phyloP scores from a whole-genome alignment of 2,888 invertebrate species.

The Drosophila pseudotakahashii region DNA sequence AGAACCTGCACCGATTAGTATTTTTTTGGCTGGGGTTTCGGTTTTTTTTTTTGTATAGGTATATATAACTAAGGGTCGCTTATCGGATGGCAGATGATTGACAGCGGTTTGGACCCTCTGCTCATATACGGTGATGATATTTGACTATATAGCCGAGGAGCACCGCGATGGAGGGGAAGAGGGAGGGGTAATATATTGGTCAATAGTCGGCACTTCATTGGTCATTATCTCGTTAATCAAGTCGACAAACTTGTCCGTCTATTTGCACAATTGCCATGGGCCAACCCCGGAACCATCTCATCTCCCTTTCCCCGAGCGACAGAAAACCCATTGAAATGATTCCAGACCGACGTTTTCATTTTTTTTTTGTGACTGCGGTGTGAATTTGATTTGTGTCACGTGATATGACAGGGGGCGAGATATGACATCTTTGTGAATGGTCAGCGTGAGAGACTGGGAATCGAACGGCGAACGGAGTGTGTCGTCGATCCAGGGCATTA shows the following conservation, averaged over 20 bases:
- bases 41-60: background rate
- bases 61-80: constrained; percentile 8
- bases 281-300: constrained; percentile 48
- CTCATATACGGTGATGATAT: constrained; percentile 18
- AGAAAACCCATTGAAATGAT: constrained; percentile 25
- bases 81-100: constrained; percentile 38
- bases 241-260: constrained; percentile 46
- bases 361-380: constrained; percentile 28
- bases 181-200: constrained; percentile 33
- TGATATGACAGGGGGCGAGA: constrained; percentile 36
- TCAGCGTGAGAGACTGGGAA: constrained; percentile 10
- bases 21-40: background rate
- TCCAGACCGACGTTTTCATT: constrained; percentile 11
- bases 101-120: constrained; percentile 38
- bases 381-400: constrained; percentile 56
- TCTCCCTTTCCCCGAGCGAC: constrained; percentile 5
- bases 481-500: constrained; percentile 1
- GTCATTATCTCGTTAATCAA: constrained; percentile 55
- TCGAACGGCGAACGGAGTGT: constrained; percentile 6
- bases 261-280: constrained; percentile 50
- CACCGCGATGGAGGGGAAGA: constrained; percentile 8
- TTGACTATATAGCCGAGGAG: constrained; percentile 7
- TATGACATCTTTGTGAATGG: constrained; percentile 12
- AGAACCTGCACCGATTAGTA: constrained; percentile 71
- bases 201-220: constrained; percentile 44